phyloP scores from a whole-genome alignment of 1,140 invertebrate species.

The Drosophila gunungcola region DNA sequence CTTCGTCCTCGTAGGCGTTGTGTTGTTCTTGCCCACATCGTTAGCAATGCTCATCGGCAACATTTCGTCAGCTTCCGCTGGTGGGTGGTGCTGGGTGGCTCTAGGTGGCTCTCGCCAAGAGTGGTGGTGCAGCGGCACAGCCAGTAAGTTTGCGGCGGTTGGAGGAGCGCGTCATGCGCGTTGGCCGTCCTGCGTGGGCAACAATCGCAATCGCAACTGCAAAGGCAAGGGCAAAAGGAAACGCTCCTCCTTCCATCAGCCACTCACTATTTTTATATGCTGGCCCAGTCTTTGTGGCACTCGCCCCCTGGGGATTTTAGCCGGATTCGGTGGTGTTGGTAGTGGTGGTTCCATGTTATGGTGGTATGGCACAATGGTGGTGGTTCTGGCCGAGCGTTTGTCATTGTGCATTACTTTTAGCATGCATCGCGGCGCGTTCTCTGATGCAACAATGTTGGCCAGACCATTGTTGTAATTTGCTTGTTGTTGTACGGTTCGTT shows the following conservation, averaged over 20 bases:
- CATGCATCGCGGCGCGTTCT: conserved; percentile 67
- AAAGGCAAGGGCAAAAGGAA: conserved; percentile 10
- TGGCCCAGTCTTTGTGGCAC: conserved; percentile 52
- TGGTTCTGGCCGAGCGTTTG: conserved; percentile 52
- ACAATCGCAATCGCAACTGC: conserved; percentile 44
- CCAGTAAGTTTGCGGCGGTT: conserved; percentile 48
- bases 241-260: conserved; percentile 51
- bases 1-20: conserved; percentile 68
- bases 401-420: conserved; percentile 80
- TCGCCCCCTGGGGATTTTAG: conserved; percentile 21
- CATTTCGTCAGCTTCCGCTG: conserved; percentile 81
- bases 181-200: conserved; percentile 67
- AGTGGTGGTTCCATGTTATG: not conserved
- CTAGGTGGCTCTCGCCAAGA: not conserved
- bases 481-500: conserved; percentile 65
- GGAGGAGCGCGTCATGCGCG: conserved; percentile 77
- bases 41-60: conserved; percentile 81
- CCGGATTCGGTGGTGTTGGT: conserved; percentile 24
- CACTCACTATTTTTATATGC: conserved; percentile 76
- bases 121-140: conserved; percentile 38
- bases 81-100: conserved; percentile 3
- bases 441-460: conserved; percentile 71
- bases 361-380: conserved; percentile 5
- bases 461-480: conserved; percentile 69
- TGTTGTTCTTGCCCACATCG: conserved; percentile 82